phyloP scores from a whole-genome alignment of 2,113 vertebrate species.

The Delphinapterus leucas region DNA sequence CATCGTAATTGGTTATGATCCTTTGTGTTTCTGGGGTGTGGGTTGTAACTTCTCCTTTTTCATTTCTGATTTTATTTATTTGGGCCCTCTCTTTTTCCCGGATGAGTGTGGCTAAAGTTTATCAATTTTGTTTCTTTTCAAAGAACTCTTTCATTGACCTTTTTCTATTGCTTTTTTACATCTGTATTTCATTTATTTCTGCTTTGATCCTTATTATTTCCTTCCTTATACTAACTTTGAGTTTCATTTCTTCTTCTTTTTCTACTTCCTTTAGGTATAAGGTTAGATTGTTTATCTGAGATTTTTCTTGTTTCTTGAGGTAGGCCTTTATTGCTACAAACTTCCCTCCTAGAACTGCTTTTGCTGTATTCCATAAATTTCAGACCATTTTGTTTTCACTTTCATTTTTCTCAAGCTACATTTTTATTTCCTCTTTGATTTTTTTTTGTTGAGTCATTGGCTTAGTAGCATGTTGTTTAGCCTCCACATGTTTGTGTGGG shows the following conservation, averaged over 20 bases:
- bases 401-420: background rate
- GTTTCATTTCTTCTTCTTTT: background rate
- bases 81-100: background rate
- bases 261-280: background rate
- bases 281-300: background rate
- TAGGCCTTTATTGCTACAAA: background rate
- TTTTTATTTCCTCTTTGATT: background rate
- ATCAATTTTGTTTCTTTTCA: background rate
- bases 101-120: background rate
- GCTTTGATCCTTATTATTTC: background rate
- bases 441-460: background rate
- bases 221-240: background rate
- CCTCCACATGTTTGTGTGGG: background rate
- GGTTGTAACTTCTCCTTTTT: background rate
- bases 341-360: background rate
- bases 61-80: background rate
- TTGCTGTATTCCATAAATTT: background rate
- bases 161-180: background rate
- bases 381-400: background rate
- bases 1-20: background rate
- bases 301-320: background rate
- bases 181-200: background rate
- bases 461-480: background rate
- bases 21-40: background rate
- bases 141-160: background rate